Evolutionary conservation across 2,113 vertebrate species (phyloP).

Genomic region (Ptyas mucosa): DNA sequence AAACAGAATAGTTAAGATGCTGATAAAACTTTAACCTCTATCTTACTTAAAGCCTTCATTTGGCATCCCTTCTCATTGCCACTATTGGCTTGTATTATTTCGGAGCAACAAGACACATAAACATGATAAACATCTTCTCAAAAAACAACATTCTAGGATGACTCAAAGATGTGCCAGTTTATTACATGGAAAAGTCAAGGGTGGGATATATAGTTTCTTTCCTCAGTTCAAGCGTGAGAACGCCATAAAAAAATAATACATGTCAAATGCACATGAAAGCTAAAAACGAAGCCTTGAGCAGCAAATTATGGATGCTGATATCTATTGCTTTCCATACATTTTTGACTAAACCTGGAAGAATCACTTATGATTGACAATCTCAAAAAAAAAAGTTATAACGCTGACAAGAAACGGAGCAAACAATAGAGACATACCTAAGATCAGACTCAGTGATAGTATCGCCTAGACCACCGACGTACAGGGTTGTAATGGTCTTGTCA

Average conservation of each 20-base stretch:
- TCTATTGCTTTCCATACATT: background rate
- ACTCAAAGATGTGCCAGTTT: background rate
- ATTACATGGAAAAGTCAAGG: background rate
- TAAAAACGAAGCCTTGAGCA: background rate
- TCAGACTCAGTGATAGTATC: constrained; percentile 93
- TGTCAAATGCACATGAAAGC: background rate
- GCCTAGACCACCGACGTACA: constrained; percentile 93
- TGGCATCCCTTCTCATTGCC: background rate
- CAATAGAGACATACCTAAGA: constrained; percentile 77
- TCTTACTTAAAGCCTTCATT: background rate
- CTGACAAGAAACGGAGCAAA: constrained; percentile 3
- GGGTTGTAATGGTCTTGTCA: constrained; percentile 92
- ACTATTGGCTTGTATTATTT: background rate
- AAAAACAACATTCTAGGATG: background rate
- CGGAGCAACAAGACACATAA: background rate
- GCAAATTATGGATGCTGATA: background rate
- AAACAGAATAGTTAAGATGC: background rate
- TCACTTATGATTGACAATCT: background rate
- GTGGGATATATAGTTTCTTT: background rate
- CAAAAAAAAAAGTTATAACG: background rate
- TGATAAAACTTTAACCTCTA: background rate
- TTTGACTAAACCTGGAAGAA: background rate
- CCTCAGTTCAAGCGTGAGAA: background rate
- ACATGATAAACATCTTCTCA: background rate
- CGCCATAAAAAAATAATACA: background rate